phyloP scores from a whole-genome alignment of 2,113 vertebrate species.

The Anseranas semipalmata region DNA sequence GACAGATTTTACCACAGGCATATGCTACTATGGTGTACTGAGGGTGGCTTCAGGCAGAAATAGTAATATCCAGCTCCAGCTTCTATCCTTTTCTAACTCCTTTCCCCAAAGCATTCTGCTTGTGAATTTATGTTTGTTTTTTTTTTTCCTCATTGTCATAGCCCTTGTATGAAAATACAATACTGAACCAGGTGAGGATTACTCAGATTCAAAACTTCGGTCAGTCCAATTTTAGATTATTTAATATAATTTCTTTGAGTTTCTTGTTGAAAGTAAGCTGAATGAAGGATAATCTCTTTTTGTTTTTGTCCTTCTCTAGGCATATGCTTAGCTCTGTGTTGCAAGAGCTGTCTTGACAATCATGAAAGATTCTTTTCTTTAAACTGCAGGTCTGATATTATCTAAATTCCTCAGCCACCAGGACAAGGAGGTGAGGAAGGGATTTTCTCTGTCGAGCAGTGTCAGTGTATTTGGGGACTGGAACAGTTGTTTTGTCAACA shows the following conservation, averaged over 20 bases:
- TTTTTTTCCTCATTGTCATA: background rate
- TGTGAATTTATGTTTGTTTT: background rate
- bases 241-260: background rate
- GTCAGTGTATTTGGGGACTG: fast-evolving
- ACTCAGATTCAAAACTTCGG: background rate
- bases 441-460: background rate
- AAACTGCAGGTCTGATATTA: background rate
- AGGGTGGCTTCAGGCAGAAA: background rate
- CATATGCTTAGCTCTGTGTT: background rate
- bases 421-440: background rate
- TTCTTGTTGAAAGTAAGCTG: background rate
- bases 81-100: background rate
- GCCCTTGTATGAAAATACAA: background rate
- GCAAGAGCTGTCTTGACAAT: background rate
- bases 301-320: background rate
- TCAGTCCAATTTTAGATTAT: background rate
- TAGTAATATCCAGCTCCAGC: too few species aligned
- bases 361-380: background rate
- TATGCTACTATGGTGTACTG: background rate
- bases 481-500: background rate
- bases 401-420: background rate
- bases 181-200: background rate
- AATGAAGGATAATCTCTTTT: background rate
- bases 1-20: background rate
- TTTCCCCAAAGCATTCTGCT: background rate